Evolutionary conservation across 2,113 vertebrate species (phyloP), one percentile per base, ranked within the genome.

Genomic region (Corythornis madagascariensis): DNA sequence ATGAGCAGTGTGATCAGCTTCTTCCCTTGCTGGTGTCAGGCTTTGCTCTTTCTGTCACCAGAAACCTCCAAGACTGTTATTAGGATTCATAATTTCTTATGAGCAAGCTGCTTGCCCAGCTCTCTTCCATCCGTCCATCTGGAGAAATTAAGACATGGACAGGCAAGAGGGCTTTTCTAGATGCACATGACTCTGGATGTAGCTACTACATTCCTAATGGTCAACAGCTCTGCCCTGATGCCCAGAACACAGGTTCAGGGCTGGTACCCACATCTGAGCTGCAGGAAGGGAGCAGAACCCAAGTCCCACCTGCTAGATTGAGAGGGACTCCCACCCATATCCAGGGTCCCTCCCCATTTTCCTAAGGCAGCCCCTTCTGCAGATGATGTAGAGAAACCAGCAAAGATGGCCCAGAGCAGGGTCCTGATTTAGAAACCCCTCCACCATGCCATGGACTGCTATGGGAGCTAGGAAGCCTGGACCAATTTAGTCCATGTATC

Each of bases 121-220:
- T 33, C 35, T 70, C 64, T 76, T 38, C 74, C 52, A 55, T 5
- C 42, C 38, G 65, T 70, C 42, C 45, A 56, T 78, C 70, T 88
- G 66, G 28, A 71, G 28, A 55, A 42, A 33, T 55, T 10, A 53
- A 21, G 48, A 5, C 31, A 2, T 3, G 35, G 65, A 25, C 28
- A n/a, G 28, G 24, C 42, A 63, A 33, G 43, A 59, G 26, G 33
- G 24, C 7, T 65, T 43, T 66, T 47, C 82, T 55, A 57, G 69
- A 2, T 7, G 15, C 1, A 1, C 22, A 2, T 4, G 42, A 6
- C 52, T 21, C 40, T 29, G 74, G 25, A n/a, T 19, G 25, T 25
- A 25, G 48, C 26, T 43, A 8, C 69, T 15, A 7, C 13, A 2
- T 28, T 14, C 10, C 35, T 15, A 11, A 5, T 57, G 66, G 63